Base-by-base conservation (phyloP, 2,797 vertebrate genomes). In the Argya squamiceps region DNA sequence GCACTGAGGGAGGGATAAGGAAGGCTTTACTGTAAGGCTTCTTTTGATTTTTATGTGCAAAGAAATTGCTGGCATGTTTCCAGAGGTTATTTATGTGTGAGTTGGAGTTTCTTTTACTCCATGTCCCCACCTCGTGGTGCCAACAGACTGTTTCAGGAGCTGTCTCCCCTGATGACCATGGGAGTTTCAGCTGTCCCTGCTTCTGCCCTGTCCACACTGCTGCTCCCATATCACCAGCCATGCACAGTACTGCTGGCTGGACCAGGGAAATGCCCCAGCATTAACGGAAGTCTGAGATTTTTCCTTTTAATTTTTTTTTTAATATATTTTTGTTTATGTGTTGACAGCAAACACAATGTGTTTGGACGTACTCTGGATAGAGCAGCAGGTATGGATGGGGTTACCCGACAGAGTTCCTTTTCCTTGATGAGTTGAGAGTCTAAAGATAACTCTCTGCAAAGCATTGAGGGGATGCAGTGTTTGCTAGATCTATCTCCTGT, bases 141-240 rank as follows among this genome's bases (percentile, higher is more conserved):
- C 56, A 77, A 30, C 44, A 80, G 27, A 47, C 18, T 34, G 14
- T 37, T 60, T 37, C 68, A 30, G 44, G 39, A 83, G 52, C 44
- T 3, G 36, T 8, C 15, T 73, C 4, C 16, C 14, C 5, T 7
- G 29, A 18, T 32, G 44, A 10, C 41, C 17, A 0, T 0, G 0
- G 71, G 83, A 59, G 7, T 27, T 58, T 29, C 2, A 3, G 2
- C 3, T 58, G 30, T 43, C 24, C 22, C n/a, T 21, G 19, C 36
- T 63, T 23, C 37, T 36, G 39, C 22, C 7, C 20, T 3, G 0
- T 26, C 26, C 9, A 3, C 4, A 0, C 18, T 63, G 34, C 65
- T 81, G 20, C 23, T 39, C 68, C 30, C 2, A 0, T 9, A 8
- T 6, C 53, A 77, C 15, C 30, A 30, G 2, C 6, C 11, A 15